These are phyloP conservation scores for Phymatocera aterrima DNA, from an alignment of 2,888 invertebrate species.

Conservation along the genomic window DNA sequence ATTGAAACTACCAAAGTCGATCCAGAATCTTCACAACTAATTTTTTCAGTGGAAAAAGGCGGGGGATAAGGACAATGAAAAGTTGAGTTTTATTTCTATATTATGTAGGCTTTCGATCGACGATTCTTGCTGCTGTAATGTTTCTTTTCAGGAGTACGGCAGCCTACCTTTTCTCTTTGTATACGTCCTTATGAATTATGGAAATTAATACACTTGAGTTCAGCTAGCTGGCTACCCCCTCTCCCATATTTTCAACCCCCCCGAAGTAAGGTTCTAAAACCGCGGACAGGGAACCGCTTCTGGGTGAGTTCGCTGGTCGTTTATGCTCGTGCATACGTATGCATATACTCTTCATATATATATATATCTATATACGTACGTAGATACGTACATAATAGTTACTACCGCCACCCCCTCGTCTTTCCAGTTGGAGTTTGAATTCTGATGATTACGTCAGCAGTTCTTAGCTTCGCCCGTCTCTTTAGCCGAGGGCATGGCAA, in stretches of 20 bases:
- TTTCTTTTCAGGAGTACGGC: conserved; percentile 15
- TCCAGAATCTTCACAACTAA: no score
- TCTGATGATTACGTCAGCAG: conserved; percentile 44
- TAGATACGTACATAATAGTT: background rate
- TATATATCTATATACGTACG: conserved; percentile 1
- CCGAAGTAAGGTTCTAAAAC: conserved; percentile 9
- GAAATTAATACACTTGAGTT: conserved; percentile 59
- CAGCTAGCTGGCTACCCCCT: conserved; percentile 18
- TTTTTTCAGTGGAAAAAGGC: no score
- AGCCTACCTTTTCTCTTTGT: conserved; percentile 27
- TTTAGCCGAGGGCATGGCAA: conserved; percentile 1
- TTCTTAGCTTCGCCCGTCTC: conserved; percentile 15
- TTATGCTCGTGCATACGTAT: background rate
- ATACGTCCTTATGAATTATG: conserved; percentile 55
- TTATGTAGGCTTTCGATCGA: conserved; percentile 14
- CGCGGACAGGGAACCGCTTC: background rate
- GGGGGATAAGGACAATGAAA: no score
- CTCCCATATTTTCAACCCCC: conserved; percentile 15
- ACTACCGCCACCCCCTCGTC: conserved; percentile 37
- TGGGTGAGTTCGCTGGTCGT: no score
- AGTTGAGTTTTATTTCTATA: no score
- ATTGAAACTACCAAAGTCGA: no score
- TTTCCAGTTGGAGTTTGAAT: conserved; percentile 38
- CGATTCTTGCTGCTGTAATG: conserved; percentile 12
- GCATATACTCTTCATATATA: no score